These are phyloP conservation scores for Micromesistius poutassou DNA, from an alignment of 2,797 vertebrate genomes.

Conservation along the genomic window DNA sequence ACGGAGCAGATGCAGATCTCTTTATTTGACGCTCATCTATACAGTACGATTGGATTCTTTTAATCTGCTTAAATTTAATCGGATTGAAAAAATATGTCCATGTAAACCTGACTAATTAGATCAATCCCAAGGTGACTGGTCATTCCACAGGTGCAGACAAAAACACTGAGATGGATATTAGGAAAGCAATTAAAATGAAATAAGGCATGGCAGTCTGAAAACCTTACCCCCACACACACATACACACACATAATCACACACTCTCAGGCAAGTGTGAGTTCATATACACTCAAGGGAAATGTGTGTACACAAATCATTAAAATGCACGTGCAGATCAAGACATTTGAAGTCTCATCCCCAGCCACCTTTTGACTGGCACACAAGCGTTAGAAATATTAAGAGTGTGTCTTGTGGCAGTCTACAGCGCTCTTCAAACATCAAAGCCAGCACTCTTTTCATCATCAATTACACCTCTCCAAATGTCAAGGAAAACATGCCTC, in stretches of 20 bases:
- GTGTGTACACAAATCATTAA: neutral
- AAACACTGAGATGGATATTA: conserved; percentile 53
- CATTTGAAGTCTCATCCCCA: conserved; percentile 4
- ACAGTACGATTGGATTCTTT: no score
- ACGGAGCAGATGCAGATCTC: no score
- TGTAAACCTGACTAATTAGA: no score
- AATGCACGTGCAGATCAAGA: neutral
- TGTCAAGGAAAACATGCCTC: conserved; percentile 12
- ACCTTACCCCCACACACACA: neutral
- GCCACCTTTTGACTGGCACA: conserved; percentile 2
- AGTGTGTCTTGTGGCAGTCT: conserved; percentile 15
- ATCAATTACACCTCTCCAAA: conserved; percentile 33
- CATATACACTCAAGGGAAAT: neutral
- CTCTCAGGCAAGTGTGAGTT: neutral
- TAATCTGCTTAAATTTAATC: no score
- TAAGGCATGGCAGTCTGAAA: neutral
- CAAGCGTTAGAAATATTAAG: conserved; percentile 7
- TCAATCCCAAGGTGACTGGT: conserved; percentile 52
- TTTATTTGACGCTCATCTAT: no score
- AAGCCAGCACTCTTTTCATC: conserved; percentile 29
- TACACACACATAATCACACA: neutral
- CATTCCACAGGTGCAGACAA: conserved; percentile 60
- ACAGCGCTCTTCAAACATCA: conserved; percentile 19
- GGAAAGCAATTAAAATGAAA: conserved; percentile 12
- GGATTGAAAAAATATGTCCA: no score